A percentile compares a stretch with the other conserved stretches of the same genome.
These are phyloP conservation scores for Mesembrinibis cayennensis DNA, from an alignment of 2,113 vertebrate species.

Conservation along the genomic window DNA sequence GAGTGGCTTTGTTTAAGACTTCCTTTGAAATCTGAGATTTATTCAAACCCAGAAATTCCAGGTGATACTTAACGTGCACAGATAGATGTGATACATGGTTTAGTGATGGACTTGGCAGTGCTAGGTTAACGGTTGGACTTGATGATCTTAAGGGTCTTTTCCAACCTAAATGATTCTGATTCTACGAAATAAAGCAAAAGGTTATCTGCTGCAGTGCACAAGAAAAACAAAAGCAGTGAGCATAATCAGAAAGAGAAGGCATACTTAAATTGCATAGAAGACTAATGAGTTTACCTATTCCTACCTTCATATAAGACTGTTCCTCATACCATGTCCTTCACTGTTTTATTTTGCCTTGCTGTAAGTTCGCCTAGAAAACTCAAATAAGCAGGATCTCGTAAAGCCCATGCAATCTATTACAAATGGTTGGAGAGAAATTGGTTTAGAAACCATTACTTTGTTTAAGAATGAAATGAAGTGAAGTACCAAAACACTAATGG, in stretches of 20 bases:
- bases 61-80: not conserved
- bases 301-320: not conserved
- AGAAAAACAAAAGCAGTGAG: not conserved
- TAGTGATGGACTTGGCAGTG: too few relatives aligned
- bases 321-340: not conserved
- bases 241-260: not conserved
- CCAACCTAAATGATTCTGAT: too few relatives aligned
- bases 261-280: not conserved
- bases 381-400: not conserved
- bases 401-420: not conserved
- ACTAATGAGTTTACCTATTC: not conserved
- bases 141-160: too few relatives aligned
- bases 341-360: not conserved
- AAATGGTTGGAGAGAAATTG: not conserved
- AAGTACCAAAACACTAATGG: not conserved
- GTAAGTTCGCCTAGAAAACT: not conserved
- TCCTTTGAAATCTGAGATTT: not conserved
- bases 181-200: not conserved
- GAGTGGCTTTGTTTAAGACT: not conserved
- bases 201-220: not conserved
- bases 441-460: not conserved
- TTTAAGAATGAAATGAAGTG: not conserved
- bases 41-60: not conserved
- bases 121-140: too few relatives aligned
- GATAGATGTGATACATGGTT: not conserved